Percentiles rank a stretch among this genome's conserved stretches.
Conservation (phyloP, 2,113 vertebrate species). For the Gallinago paraguaiae region DNA sequence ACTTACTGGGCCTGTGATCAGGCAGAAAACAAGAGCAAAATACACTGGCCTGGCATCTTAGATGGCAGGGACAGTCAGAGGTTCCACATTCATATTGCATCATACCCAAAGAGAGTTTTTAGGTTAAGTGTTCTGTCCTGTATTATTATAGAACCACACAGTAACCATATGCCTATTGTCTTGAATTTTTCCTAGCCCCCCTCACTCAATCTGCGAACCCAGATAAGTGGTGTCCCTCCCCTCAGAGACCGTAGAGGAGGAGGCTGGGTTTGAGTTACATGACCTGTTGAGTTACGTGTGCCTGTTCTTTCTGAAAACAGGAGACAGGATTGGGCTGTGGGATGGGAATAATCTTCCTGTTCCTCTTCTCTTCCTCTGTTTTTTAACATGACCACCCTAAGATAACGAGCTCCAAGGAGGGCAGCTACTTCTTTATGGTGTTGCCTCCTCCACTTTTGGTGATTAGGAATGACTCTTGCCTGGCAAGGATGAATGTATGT, state of each 20-base stretch:
- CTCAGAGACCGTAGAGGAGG: not conserved
- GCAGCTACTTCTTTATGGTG: not conserved
- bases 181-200: not conserved
- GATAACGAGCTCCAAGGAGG: not conserved
- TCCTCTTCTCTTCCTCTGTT: not conserved
- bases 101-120: not conserved
- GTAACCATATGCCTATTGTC: rapidly evolving
- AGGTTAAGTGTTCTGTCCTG: not conserved
- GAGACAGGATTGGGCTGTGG: not conserved
- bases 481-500: not conserved
- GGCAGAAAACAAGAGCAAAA: not conserved
- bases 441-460: not conserved
- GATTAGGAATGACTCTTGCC: not conserved
- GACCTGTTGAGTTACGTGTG: not conserved
- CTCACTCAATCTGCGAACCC: not conserved
- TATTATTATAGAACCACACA: too few species aligned
- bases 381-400: not conserved
- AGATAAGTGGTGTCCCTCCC: not conserved
- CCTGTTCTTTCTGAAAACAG: not conserved
- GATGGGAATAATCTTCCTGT: not conserved
- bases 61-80: not conserved
- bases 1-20: not conserved
- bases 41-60: not conserved
- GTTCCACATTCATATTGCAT: not conserved
- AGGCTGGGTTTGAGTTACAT: rapidly evolving